Conservation (phyloP, 2,113 vertebrate genomes). For the Seriola quinqueradiata region DNA sequence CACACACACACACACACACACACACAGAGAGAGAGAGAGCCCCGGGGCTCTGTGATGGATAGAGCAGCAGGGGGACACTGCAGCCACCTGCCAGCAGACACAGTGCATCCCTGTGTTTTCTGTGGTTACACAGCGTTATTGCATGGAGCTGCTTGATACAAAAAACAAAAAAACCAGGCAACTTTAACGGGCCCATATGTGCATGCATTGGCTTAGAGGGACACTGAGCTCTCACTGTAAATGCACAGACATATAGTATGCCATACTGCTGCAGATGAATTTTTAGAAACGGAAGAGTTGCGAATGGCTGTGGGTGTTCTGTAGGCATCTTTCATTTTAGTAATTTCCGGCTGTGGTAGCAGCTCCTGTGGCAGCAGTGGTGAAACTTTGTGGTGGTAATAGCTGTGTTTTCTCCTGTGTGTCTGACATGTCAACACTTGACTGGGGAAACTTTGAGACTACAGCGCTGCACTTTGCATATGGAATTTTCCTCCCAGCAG, state of each 20-base stretch:
- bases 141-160: not conserved
- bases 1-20: not conserved
- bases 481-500: conserved; percentile 26
- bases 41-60: conserved; percentile 41
- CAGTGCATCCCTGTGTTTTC: conserved; percentile 24
- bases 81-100: conserved; percentile 53
- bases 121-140: not conserved
- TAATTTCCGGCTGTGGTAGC: conserved; percentile 29
- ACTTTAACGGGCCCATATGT: conserved; percentile 3
- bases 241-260: not conserved
- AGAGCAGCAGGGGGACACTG: conserved; percentile 16
- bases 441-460: conserved; percentile 26
- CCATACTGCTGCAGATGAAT: not conserved
- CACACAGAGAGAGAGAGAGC: not conserved
- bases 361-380: conserved; percentile 31
- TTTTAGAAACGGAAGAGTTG: not conserved
- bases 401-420: conserved; percentile 3
- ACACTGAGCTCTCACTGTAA: not conserved
- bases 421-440: conserved; percentile 64
- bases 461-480: not conserved
- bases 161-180: not conserved
- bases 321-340: not conserved
- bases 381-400: conserved; percentile 43
- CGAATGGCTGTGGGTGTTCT: not conserved
- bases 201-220: not conserved